A percentile compares a stretch with the other conserved stretches of the same genome.
These are phyloP conservation scores for Lontra canadensis DNA, from an alignment of 2,113 vertebrate species.

Conservation along the genomic window DNA sequence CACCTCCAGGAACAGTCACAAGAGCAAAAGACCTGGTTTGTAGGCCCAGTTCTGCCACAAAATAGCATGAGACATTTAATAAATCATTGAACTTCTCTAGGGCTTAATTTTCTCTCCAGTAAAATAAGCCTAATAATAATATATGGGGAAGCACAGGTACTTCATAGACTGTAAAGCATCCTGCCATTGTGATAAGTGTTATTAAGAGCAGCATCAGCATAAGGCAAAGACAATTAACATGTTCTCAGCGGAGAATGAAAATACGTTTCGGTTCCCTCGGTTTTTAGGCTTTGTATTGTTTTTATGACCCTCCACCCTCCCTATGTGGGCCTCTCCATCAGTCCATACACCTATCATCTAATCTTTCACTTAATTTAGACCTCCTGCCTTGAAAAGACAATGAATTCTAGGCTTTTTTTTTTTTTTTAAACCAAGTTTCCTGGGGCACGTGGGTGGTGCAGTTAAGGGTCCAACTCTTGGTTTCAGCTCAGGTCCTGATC, in stretches of 20 bases:
- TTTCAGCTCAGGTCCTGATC: not conserved
- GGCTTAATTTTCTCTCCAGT: slow-evolving; percentile 54
- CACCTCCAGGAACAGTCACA: not conserved
- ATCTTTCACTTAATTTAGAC: not conserved
- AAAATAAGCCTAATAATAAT: slow-evolving; percentile 57
- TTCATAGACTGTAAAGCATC: slow-evolving; percentile 28
- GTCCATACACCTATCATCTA: not conserved
- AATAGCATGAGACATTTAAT: slow-evolving; percentile 13
- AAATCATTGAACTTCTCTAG: slow-evolving; percentile 44
- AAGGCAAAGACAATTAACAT: slow-evolving; percentile 32
- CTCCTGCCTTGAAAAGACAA: not conserved
- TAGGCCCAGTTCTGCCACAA: not conserved
- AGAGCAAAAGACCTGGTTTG: slow-evolving; percentile 30
- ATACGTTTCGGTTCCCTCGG: not conserved
- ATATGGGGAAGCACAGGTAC: not conserved
- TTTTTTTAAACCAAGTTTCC: not conserved
- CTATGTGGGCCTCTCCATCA: not conserved
- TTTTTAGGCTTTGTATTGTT: not conserved
- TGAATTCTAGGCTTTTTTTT: not conserved
- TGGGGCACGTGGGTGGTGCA: not conserved
- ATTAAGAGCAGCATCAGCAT: not conserved
- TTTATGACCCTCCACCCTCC: not conserved
- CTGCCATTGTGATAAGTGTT: not conserved
- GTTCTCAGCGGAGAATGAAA: not conserved
- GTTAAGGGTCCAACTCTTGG: not conserved